A percentile compares a stretch with the other conserved stretches of the same genome.
These are phyloP conservation scores for Stercorarius parasiticus DNA, from an alignment of 2,113 vertebrate genomes.

Conservation along the genomic window DNA sequence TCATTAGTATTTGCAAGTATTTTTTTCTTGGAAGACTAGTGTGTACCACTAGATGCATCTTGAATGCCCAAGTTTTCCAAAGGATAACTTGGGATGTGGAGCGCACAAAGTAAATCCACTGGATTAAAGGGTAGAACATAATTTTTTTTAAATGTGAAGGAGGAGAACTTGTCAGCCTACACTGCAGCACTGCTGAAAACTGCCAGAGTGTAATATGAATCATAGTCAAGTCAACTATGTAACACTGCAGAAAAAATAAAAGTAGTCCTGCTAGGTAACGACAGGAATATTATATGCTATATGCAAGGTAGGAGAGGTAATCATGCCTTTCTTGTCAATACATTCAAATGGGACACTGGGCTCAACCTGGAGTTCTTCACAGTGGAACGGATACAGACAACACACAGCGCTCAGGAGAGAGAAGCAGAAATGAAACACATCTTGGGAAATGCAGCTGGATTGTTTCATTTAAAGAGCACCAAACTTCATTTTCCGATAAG, in stretches of 20 bases:
- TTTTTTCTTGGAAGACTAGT: neutral
- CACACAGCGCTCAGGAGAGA: neutral
- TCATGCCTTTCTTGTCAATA: neutral
- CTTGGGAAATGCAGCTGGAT: neutral
- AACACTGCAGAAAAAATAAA: slow-evolving; percentile 24
- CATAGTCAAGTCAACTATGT: slow-evolving; percentile 7
- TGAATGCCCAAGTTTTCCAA: neutral
- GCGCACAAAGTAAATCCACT: neutral
- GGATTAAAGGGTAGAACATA: neutral
- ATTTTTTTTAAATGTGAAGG: neutral
- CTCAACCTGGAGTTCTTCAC: neutral
- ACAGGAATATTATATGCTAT: neutral
- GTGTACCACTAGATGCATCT: neutral
- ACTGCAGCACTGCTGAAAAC: slow-evolving; percentile 9
- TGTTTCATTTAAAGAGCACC: neutral
- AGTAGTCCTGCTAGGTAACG: neutral
- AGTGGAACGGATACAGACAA: neutral
- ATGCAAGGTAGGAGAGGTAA: neutral
- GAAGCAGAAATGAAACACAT: neutral
- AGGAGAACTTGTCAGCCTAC: slow-evolving; percentile 1
- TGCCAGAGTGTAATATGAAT: slow-evolving; percentile 19
- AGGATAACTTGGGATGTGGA: neutral
- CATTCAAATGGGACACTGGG: neutral
- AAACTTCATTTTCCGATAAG: neutral
- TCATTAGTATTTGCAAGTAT: neutral